Evolutionary conservation across 2,113 vertebrate genomes (phyloP).

Genomic region (Corythaeola cristata): DNA sequence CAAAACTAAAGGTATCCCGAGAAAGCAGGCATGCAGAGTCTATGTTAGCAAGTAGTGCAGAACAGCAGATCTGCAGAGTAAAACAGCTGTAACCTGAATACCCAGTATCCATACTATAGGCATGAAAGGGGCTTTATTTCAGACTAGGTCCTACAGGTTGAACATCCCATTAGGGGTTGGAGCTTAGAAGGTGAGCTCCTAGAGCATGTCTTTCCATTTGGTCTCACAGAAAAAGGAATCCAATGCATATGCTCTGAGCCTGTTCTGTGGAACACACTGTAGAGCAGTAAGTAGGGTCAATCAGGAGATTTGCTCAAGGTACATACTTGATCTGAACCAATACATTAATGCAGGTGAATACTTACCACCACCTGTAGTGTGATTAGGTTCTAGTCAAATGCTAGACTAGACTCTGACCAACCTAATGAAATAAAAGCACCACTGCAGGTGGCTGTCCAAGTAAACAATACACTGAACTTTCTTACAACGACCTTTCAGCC

Average conservation of each 20-base stretch:
- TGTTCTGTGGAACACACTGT: not conserved
- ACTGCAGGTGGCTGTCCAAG: not conserved
- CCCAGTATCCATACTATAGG: not conserved
- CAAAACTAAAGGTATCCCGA: not conserved
- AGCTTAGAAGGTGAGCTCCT: not conserved
- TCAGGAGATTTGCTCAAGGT: not conserved
- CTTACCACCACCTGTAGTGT: not conserved
- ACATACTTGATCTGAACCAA: not conserved
- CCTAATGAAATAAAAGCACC: not conserved
- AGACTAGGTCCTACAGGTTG: not conserved
- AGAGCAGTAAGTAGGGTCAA: not conserved
- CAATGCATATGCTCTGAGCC: not conserved
- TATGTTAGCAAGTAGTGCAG: not conserved
- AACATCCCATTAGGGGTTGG: not conserved
- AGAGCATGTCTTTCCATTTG: not conserved
- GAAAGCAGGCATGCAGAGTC: not conserved
- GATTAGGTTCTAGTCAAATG: not conserved
- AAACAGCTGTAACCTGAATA: not conserved
- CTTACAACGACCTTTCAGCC: not conserved
- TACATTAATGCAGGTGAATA: not conserved
- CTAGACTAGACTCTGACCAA: not conserved
- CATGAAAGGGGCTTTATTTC: not conserved
- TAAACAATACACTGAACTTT: not conserved
- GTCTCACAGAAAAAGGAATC: not conserved
- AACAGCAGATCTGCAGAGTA: not conserved